Base-by-base conservation (phyloP, 2,888 invertebrate genomes). In the Phortica magna region DNA sequence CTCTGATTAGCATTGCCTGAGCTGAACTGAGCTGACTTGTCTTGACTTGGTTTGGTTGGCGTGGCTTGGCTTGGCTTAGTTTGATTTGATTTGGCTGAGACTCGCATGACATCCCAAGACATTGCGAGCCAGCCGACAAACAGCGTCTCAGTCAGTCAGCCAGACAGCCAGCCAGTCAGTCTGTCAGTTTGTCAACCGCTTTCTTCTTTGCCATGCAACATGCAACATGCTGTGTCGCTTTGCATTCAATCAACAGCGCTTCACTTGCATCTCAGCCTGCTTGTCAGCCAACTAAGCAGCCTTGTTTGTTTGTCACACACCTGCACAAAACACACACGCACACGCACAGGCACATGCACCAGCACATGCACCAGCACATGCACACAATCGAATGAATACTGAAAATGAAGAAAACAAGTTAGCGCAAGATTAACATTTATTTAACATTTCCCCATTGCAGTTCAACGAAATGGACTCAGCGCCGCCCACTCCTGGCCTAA, bases 381-480 rank as follows among this genome's bases (percentile, higher is more conserved):
- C 57, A 65, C n/a, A 57, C 59, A 43, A n/a, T 22, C 53, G 22
- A 14, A 4, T 7, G 12, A 22, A n/a, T n/a, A n/a, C n/a, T 39
- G 53, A 43, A 70, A 72, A 73, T 80, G 41, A n/a, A 41, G 41
- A 67, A 67, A 67, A n/a, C 5, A 43, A 39, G 7, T 41, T 31
- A n/a, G 5, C 5, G 41, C 39, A 67, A 17, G 17, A 19, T 53
- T 48, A 17, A 17, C 55, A 10, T 14, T 55, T n/a, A 55, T 55
- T 5, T 14, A 48, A 48, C 48, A 48, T 9, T 67, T 53, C 72
- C 72, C 68, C 61, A 97, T 39, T 84, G 5, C 80, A 91, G 91
- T 84, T 85, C 76, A 85, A 87, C 43, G 90, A 90, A 87, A 88
- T 84, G 79, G 90, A 91, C 73, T 84, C 85, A 67, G 90, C 90